These are phyloP conservation scores for Urocolius indicus DNA, from an alignment of 2,113 vertebrate species.

Conservation along the genomic window DNA sequence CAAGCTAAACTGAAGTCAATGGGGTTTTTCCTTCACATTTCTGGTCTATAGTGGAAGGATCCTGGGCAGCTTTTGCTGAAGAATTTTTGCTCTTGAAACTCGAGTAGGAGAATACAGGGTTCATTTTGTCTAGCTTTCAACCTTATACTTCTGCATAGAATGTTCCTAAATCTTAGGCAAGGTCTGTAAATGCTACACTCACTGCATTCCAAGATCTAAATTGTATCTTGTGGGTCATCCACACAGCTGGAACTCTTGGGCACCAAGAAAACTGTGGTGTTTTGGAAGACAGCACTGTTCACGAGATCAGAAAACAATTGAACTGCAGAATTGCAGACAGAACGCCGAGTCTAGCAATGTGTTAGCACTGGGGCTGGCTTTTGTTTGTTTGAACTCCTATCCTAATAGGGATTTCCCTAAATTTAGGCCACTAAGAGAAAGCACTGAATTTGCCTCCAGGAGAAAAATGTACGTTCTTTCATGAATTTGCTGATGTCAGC, in stretches of 20 bases:
- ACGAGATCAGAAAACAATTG: neutral
- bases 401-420: neutral
- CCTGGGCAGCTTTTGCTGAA: neutral
- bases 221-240: neutral
- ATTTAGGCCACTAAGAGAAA: neutral
- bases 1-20: neutral
- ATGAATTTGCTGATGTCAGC: neutral
- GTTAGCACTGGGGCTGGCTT: neutral
- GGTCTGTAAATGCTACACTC: neutral
- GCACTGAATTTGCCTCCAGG: neutral
- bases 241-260: neutral
- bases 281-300: neutral
- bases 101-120: neutral
- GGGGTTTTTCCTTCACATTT: too few species aligned
- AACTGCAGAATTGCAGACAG: neutral
- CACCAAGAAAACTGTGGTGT: neutral
- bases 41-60: neutral
- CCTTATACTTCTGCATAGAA: neutral
- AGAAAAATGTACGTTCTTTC: neutral
- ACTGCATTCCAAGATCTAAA: neutral
- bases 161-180: neutral
- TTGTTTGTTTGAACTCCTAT: neutral
- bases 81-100: neutral
- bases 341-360: neutral
- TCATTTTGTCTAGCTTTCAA: neutral